Base-by-base conservation (phyloP, 2,888 invertebrate genomes). In the Dasysyrphus albostriatus region DNA sequence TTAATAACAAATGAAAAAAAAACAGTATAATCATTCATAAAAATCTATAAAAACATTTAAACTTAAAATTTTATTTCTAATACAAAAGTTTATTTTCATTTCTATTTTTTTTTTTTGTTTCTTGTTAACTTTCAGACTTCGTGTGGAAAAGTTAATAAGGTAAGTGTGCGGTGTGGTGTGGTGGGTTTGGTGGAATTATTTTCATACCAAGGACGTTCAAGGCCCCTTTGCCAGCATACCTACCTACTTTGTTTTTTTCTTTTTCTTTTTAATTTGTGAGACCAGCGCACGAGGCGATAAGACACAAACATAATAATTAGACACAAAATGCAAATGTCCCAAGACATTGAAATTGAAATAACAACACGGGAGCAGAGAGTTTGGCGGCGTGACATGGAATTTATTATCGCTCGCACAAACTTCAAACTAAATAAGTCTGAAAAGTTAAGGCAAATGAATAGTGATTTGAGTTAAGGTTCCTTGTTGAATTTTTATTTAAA, bases 121-220 rank as follows among this genome's bases (percentile, higher is more conserved):
- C 29, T 44, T 65, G 58, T 77, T 58, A 58, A 72, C 72, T 83
- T 83, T 47, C 78, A 83, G 83, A 42, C 14, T 58, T 69, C 59
- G 44, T 44, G 54, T 32, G 59, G 73, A 69, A 67, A 73, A 63
- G 61, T 74, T 47, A 63, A 81, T 73, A 37, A 67, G 76, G 81
- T 76, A 37, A 70, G 75, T 81, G 16, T 14, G 54, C 47, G 32
- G 61, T n/a, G n/a, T 5, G n/a, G n/a, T 4, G 44, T 39, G 29
- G 63, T 24, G 29, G 29, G 6, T 54, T n/a, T 54, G 29, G 24
- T 51, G 54, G 16, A 65, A 34, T 65, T 44, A 63, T 51, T 77
- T 63, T 42, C 14, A 67, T 70, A 51, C 59, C 84, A 84, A 84
- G 84, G 84, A 80, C 76, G 54, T 76, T 84, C 69, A 76, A 76